Base-by-base conservation (phyloP, 1,140 invertebrate genomes). In the Drosophila pallidifrons region DNA sequence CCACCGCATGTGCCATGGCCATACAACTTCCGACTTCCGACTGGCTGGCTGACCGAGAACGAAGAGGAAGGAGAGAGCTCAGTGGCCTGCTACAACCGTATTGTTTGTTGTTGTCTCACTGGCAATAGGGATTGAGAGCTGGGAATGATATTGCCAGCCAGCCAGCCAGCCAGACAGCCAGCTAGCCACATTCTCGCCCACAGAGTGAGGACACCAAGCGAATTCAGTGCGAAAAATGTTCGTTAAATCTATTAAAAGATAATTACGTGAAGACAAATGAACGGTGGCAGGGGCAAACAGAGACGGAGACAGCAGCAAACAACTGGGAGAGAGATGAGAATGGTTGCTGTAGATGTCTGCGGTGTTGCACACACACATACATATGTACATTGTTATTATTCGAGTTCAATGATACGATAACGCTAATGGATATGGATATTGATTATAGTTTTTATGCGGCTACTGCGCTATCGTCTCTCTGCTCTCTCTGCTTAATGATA, bases 161-260 rank as follows among this genome's bases (percentile, higher is more conserved):
- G 15, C 16, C 59, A 32, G 11, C 11, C n/a, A 10, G 11, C 7
- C 13, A 6, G 35, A 1, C 35, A 32, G 28, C 25, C 35, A 32
- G 28, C 25, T 13, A 54, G 11, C 11, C 13, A 11, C 2, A 8
- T 10, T 45, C 4, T 41, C 43, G 35, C 15, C 46, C n/a, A 16
- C 70, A 15, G 6, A 57, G 51, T 52, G 70, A 68, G 71, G 76
- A 87, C 79, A 82, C 71, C 71, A 68, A 76, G 71, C 77, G 65
- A 81, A 83, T 75, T 81, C 86, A 78, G 81, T 81, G 85, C 78
- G 86, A 89, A 89, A 88, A 89, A 76, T 85, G 86, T 89, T 81
- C 85, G 85, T 89, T 89, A 89, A 89, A 89, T 89, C 85, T 89
- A 89, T 89, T 89, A 89, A 89, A 89, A 89, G 85, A 90, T 89